These are phyloP conservation scores for Minunthozetes semirufus DNA, from an alignment of 2,888 invertebrate species.

Conservation along the genomic window DNA sequence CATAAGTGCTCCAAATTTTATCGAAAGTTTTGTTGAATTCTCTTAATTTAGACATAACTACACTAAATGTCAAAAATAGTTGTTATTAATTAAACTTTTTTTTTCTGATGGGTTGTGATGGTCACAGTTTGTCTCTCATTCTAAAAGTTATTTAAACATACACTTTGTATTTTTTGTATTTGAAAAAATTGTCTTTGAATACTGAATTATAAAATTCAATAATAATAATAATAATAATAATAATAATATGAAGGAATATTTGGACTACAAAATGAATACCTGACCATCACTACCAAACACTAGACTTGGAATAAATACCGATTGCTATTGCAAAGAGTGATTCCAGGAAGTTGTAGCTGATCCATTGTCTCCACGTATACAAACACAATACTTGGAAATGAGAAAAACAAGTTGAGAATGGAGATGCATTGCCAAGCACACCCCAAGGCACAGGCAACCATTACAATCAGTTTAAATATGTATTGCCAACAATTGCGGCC, in stretches of 20 bases:
- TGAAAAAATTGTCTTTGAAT: too few relatives aligned
- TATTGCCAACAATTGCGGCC: slow-evolving; percentile 14
- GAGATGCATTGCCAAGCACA: slow-evolving; percentile 27
- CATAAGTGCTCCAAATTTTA: slow-evolving; percentile 16
- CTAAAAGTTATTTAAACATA: too few relatives aligned
- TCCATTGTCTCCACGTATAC: slow-evolving; percentile 27
- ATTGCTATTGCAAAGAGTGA: slow-evolving; percentile 34
- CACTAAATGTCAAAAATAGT: not conserved
- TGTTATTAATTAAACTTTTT: not conserved
- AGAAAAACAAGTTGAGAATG: slow-evolving; percentile 32
- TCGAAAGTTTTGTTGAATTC: slow-evolving; percentile 23
- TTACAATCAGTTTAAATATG: slow-evolving; percentile 16
- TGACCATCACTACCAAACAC: too few relatives aligned
- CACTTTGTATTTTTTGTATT: too few relatives aligned
- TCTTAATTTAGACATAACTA: slow-evolving; percentile 31
- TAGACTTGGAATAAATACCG: too few relatives aligned
- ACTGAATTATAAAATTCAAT: too few relatives aligned
- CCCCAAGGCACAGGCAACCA: slow-evolving; percentile 21
- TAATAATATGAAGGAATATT: too few relatives aligned
- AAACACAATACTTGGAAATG: slow-evolving; percentile 31
- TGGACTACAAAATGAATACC: too few relatives aligned
- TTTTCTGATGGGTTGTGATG: too few relatives aligned
- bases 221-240: too few relatives aligned
- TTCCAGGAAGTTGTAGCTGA: slow-evolving; percentile 18
- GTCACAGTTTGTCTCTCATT: too few relatives aligned